Percentiles rank a stretch among this genome's conserved stretches.
Conservation (phyloP, 2,113 vertebrate genomes). For the Campylomormyrus tamandua region DNA sequence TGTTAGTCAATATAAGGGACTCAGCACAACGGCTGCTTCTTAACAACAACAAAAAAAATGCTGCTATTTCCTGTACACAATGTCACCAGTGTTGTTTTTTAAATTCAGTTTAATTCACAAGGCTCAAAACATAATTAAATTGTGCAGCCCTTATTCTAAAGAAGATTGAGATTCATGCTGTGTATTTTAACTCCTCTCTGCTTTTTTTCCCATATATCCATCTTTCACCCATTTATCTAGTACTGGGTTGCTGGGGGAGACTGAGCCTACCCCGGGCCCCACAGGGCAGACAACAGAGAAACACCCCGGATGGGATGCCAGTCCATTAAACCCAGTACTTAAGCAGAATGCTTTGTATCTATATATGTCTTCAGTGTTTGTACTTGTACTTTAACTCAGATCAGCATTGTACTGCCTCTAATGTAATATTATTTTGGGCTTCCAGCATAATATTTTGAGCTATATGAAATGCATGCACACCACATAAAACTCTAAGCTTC, state of each 20-base stretch:
- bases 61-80: background rate
- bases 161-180: background rate
- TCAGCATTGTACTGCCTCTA: background rate
- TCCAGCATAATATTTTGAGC: background rate
- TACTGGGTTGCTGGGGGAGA: background rate
- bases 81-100: background rate
- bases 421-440: background rate
- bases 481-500: background rate
- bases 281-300: background rate
- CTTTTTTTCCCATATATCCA: background rate
- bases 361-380: background rate
- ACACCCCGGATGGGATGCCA: background rate
- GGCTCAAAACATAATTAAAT: background rate
- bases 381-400: background rate
- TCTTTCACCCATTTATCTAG: background rate
- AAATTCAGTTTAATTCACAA: background rate
- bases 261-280: background rate
- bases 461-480: background rate
- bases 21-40: background rate
- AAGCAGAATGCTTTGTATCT: background rate
- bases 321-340: background rate
- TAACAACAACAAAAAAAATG: background rate
- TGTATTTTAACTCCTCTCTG: background rate
- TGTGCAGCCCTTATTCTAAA: background rate
- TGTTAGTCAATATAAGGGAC: background rate